Conservation (phyloP, 2,797 vertebrate genomes). For the Cryptoblepharus egeriae region DNA sequence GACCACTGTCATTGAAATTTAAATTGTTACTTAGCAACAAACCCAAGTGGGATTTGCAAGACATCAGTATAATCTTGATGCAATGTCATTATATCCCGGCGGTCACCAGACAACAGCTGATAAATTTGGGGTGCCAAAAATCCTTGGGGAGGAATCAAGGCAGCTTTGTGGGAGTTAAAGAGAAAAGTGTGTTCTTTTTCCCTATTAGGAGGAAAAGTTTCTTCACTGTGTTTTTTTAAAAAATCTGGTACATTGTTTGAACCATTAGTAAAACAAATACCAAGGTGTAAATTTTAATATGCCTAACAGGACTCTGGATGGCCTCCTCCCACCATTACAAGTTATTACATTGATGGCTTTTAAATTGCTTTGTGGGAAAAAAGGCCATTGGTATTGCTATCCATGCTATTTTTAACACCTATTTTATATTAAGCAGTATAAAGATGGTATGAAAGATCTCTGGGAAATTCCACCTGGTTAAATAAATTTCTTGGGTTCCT, state of each 20-base stretch:
- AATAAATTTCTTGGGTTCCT: not conserved
- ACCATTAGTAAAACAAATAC: constrained; percentile 1
- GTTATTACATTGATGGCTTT: not conserved
- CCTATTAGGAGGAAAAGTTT: too few relatives aligned
- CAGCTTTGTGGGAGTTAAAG: not conserved
- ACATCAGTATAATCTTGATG: not conserved
- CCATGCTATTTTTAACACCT: not conserved
- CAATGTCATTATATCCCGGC: constrained; percentile 8
- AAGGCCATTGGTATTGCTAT: not conserved
- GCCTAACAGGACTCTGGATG: not conserved
- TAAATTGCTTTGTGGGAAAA: not conserved
- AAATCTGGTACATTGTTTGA: too few relatives aligned
- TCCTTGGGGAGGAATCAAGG: not conserved
- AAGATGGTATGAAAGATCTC: too few relatives aligned
- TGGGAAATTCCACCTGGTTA: not conserved
- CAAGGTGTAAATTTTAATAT: not conserved
- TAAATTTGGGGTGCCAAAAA: not conserved
- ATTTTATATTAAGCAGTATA: not conserved
- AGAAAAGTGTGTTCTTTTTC: not conserved
- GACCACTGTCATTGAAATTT: not conserved
- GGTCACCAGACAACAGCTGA: not conserved
- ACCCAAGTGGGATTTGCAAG: not conserved
- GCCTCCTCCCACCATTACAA: not conserved
- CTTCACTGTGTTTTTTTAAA: too few relatives aligned
- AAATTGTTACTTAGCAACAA: not conserved